Base-by-base conservation (phyloP, 2,888 invertebrate species). In the Noctua fimbriata region DNA sequence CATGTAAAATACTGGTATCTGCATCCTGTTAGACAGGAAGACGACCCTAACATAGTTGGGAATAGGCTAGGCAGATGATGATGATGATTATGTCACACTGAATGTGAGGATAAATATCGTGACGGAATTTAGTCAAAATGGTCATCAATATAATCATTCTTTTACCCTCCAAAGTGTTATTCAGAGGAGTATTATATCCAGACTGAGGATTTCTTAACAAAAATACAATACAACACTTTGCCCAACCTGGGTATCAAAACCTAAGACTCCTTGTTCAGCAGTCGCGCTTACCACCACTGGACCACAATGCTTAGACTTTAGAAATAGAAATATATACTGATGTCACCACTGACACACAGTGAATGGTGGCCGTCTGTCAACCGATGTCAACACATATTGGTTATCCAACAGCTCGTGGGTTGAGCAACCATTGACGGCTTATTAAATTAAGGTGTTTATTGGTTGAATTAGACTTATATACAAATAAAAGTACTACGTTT, bases 321-420 rank as follows among this genome's bases (percentile, higher is more conserved):
- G 36, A 36, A 65, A 58, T 32, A 32, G 18, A 72, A 41, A 58
- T n/a, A 58, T 81, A 73, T 72, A n/a, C 73, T 73, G 47, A 81
- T 81, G 81, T 81, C 55, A 47, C 44, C 79, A 79, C 32, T 32
- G 18, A 24, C 69, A 52, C 6, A 36, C 21, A 44, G 82, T 36
- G 65, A 75, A 36, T 9, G 66, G 49, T 52, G 49, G 79, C 14
- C 55, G 69, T 41, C 16, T 63, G 52, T 63, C 75, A 74, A 82
- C 60, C 60, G 75, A 82, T 81, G 82, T 81, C 81, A 81, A 76
- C 81, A 81, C 28, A 1, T 49, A 65, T 82, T 16, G 70, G 82
- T 81, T 82, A 81, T 82, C 65, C 69, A 81, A 79, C 58, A 24
- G 36, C 73, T 52, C 2, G 47, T n/a, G 12, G n/a, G 63, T 79